Conservation (phyloP, 2,888 invertebrate species). For the Embidobia sp. region DNA sequence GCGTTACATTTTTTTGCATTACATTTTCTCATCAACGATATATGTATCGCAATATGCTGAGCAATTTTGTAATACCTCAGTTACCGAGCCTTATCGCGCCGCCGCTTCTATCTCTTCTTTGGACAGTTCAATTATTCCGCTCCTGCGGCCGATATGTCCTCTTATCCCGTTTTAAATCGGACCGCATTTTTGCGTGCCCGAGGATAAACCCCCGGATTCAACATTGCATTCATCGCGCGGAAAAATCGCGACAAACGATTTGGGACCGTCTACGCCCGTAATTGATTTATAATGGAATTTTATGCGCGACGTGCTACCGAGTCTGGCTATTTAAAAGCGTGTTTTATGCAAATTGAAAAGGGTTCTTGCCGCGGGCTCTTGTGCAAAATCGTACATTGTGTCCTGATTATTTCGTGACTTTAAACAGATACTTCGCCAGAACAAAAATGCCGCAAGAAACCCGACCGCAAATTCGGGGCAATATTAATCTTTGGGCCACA, state of each 20-base stretch:
- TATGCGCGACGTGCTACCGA: not conserved
- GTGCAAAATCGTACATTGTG: conserved; percentile 16
- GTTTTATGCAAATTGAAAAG: conserved; percentile 55
- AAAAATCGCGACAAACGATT: conserved; percentile 32
- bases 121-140: conserved; percentile 73
- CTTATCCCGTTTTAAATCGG: conserved; percentile 64
- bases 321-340: conserved; percentile 27
- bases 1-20: conserved; percentile 55
- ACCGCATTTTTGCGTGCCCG: conserved; percentile 28
- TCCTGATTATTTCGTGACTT: conserved; percentile 19
- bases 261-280: conserved; percentile 7
- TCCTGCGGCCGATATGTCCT: conserved; percentile 50
- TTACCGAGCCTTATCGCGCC: conserved; percentile 66
- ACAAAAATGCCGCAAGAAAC: too few species aligned
- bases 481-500: too few species aligned
- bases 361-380: conserved; percentile 15
- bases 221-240: conserved; percentile 38
- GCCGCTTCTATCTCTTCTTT: conserved; percentile 64
- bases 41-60: conserved; percentile 67
- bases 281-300: conserved; percentile 56
- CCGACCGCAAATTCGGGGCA: too few species aligned
- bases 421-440: not conserved
- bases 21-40: conserved; percentile 65
- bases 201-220: conserved; percentile 22
- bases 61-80: conserved; percentile 69